Conservation (phyloP, 1,140 invertebrate genomes). For the Apis dorsata region DNA sequence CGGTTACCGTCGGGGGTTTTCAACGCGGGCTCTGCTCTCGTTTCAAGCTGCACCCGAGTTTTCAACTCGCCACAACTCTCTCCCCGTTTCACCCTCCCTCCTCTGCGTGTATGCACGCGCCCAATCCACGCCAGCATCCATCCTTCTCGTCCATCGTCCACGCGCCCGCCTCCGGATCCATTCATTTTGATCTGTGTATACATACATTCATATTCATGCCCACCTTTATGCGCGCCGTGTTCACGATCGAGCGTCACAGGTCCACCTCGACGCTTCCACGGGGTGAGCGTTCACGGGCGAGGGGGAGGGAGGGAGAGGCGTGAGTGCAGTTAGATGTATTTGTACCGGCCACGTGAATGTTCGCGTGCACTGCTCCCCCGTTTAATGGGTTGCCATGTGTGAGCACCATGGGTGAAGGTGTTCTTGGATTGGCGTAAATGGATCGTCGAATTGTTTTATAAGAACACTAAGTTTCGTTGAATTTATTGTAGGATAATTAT, state of each 20-base stretch:
- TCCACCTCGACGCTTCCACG: slow-evolving; percentile 19
- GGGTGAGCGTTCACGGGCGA: slow-evolving; percentile 7
- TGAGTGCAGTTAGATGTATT: slow-evolving; percentile 15
- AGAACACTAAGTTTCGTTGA: no score
- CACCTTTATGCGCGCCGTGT: slow-evolving; percentile 39
- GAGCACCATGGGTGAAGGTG: neutral
- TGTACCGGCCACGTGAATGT: neutral
- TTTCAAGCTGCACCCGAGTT: slow-evolving; percentile 55
- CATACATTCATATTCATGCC: slow-evolving; percentile 50
- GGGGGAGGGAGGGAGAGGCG: neutral
- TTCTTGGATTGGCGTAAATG: neutral
- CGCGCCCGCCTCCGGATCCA: slow-evolving; percentile 26
- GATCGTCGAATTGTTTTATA: neutral
- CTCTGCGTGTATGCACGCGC: neutral
- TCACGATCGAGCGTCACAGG: slow-evolving; percentile 33
- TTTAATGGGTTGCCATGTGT: slow-evolving; percentile 6
- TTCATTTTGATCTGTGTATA: slow-evolving; percentile 51
- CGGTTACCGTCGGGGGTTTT: slow-evolving; percentile 70
- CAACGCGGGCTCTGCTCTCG: slow-evolving; percentile 50
- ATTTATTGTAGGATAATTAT: no score
- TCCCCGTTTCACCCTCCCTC: neutral
- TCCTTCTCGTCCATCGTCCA: slow-evolving; percentile 14
- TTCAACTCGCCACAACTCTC: slow-evolving; percentile 50
- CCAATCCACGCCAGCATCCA: slow-evolving; percentile 27
- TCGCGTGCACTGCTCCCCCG: neutral